Evolutionary conservation across 2,888 invertebrate species (phyloP).

Genomic region (Thymelicus lineola): DNA sequence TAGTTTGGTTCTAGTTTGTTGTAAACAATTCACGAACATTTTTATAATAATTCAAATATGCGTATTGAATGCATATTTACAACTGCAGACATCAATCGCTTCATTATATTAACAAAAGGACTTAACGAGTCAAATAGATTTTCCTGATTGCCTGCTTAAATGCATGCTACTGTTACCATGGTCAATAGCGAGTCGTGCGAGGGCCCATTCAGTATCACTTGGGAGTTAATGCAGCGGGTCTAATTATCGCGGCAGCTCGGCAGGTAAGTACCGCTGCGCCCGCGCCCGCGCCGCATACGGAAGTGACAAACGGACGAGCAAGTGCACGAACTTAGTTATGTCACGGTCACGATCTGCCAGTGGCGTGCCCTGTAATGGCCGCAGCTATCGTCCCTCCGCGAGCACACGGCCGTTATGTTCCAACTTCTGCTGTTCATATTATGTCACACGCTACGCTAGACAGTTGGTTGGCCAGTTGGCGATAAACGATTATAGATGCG

Average conservation of each 20-base stretch:
- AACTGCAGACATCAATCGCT: not conserved
- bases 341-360: slow-evolving; percentile 24
- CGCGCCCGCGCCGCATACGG: slow-evolving; percentile 37
- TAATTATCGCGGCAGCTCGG: slow-evolving; percentile 48
- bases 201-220: not conserved
- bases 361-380: not conserved
- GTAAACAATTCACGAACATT: no score
- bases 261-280: slow-evolving; percentile 26
- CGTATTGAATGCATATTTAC: not conserved
- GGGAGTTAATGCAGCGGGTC: slow-evolving; percentile 24
- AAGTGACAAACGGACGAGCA: slow-evolving; percentile 44
- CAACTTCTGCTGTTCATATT: not conserved
- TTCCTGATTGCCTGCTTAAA: not conserved
- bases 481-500: no score
- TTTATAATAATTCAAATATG: not conserved
- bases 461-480: no score
- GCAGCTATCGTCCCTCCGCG: not conserved
- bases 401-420: not conserved
- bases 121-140: not conserved
- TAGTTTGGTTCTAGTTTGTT: no score
- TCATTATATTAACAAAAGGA: not conserved
- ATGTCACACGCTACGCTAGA: not conserved
- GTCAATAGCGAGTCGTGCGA: not conserved
- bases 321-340: slow-evolving; percentile 35
- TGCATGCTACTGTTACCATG: not conserved